phyloP scores from a whole-genome alignment of 1,140 invertebrate genomes.

The Trichonephila clavipes region DNA sequence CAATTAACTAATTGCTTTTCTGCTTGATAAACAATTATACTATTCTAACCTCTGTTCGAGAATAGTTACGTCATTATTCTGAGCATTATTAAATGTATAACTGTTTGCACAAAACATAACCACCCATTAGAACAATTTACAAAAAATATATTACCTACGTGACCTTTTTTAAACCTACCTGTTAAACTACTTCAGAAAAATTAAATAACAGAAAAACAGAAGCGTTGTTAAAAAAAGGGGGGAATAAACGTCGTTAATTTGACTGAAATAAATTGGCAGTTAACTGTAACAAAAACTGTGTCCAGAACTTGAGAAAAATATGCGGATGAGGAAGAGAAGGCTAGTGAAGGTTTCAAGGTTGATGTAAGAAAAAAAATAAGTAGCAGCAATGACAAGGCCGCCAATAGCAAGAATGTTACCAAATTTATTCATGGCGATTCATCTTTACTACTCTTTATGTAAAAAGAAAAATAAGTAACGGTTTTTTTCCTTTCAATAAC shows the following conservation, averaged over 20 bases:
- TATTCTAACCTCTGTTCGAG: too few relatives aligned
- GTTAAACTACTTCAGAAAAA: too few relatives aligned
- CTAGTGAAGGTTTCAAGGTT: conserved; percentile 30
- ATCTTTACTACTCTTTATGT: background rate
- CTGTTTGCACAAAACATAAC: too few relatives aligned
- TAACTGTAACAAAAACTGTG: background rate
- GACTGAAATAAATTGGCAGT: background rate
- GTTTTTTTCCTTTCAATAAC: background rate
- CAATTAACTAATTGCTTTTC: too few relatives aligned
- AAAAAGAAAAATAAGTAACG: background rate
- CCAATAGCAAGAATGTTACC: background rate
- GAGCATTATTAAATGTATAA: too few relatives aligned
- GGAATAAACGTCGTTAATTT: background rate
- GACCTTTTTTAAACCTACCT: too few relatives aligned
- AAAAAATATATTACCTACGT: too few relatives aligned
- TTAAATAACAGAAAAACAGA: background rate
- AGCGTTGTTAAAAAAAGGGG: background rate
- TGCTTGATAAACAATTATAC: too few relatives aligned
- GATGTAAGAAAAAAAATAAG: background rate
- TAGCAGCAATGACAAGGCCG: conserved; percentile 45
- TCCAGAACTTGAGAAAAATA: background rate
- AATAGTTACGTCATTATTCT: too few relatives aligned
- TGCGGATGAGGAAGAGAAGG: background rate
- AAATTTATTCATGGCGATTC: background rate
- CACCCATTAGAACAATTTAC: too few relatives aligned